phyloP scores from a whole-genome alignment of 2,113 vertebrate species.

The Cygnus atratus region DNA sequence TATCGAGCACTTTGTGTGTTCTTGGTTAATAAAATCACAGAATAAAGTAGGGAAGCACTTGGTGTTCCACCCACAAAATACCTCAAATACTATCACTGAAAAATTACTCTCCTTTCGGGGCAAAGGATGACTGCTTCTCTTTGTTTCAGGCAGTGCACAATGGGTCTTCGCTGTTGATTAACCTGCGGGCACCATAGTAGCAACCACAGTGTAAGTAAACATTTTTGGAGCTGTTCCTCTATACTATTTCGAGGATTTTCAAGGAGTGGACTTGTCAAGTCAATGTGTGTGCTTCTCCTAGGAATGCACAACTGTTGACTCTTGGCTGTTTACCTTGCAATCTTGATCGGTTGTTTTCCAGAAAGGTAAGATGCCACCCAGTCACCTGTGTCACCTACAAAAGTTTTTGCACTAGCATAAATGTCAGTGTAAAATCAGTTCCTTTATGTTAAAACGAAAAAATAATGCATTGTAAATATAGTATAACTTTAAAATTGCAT shows the following conservation, averaged over 20 bases:
- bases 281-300: background rate
- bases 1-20: background rate
- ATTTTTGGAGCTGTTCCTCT: background rate
- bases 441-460: background rate
- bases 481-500: background rate
- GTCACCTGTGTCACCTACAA: background rate
- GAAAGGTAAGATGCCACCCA: background rate
- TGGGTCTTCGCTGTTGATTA: background rate
- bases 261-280: background rate
- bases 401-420: fast-evolving
- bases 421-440: background rate
- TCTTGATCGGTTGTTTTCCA: background rate
- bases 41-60: background rate
- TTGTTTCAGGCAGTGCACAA: background rate
- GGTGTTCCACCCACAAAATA: background rate
- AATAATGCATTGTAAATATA: background rate
- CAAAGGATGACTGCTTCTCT: background rate
- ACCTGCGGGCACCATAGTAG: background rate
- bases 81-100: background rate
- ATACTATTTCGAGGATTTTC: background rate
- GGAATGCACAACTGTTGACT: background rate
- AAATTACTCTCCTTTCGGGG: background rate
- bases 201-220: background rate
- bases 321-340: background rate
- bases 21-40: background rate